These are phyloP conservation scores for Entomobrya multifasciata DNA, from an alignment of 2,888 invertebrate genomes.

Conservation along the genomic window DNA sequence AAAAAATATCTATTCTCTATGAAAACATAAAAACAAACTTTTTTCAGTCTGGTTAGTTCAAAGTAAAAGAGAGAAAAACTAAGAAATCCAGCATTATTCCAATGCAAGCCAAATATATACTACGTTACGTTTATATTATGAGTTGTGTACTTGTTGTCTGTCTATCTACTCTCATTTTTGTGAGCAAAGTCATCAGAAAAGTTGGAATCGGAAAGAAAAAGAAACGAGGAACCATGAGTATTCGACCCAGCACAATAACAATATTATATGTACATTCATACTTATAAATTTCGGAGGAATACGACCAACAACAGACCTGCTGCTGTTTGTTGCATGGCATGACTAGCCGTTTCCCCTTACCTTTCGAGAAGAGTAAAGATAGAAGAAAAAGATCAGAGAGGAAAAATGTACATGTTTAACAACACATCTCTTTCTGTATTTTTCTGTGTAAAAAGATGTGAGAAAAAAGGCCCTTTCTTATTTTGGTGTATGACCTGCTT, in stretches of 20 bases:
- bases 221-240: no score
- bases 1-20: background rate
- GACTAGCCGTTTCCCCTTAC: conserved; percentile 59
- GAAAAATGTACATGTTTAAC: no score
- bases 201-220: conserved; percentile 51
- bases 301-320: conserved; percentile 46
- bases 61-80: conserved; percentile 24
- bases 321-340: no score
- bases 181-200: conserved; percentile 58
- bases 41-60: conserved; percentile 65
- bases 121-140: conserved; percentile 18
- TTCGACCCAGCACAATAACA: conserved; percentile 64
- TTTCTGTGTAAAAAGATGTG: conserved; percentile 18
- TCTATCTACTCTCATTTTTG: background rate
- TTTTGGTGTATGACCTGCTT: background rate
- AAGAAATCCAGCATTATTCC: conserved; percentile 18
- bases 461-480: conserved; percentile 33
- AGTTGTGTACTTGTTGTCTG: conserved; percentile 12
- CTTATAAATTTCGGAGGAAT: no score
- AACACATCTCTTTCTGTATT: background rate
- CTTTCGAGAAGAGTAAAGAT: background rate
- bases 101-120: background rate
- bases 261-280: conserved; percentile 47
- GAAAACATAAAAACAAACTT: conserved; percentile 1
- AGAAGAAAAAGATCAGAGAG: no score